Evolutionary conservation across 2,797 vertebrate species (phyloP), one percentile per base, ranked within the genome.

Genomic region (Lepus oiostolus): DNA sequence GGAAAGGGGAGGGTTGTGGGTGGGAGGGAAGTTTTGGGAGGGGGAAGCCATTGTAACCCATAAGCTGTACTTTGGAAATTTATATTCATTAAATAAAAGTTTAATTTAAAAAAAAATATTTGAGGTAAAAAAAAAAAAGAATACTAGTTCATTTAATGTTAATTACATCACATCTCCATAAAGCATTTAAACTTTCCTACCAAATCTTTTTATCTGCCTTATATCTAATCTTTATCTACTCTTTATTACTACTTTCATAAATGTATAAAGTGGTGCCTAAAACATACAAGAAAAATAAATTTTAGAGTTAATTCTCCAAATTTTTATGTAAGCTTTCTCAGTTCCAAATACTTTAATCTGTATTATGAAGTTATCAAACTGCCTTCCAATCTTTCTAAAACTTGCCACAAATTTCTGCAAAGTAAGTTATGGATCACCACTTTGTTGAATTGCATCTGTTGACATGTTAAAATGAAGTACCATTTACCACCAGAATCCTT

Each of bases 251-350:
- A 87, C 32, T 42, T 91, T 91, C 19, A 74, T 65, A 91, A 85
- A 81, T 87, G 30, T 76, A 67, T 6, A 96, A 94, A 85, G 58
- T 4, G 76, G 22, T 74, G 30, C 60, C 93, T 50, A 85, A 95
- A 89, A 77, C 38, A 93, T 47, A 12, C 10, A 84, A 38, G n/a
- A 76, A 90, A 90, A 96, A 74, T 76, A 30, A 93, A 91, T 79
- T 71, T 62, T 60, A 70, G 28, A 38, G 30, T 60, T n/a, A 92
- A 91, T 80, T 85, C 58, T 77, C 24, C 65, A 63, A 85, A 77
- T 63, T 88, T 76, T 85, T 11, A 52, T 88, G 19, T 87, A 62
- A 28, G 92, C 58, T 60, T 67, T 68, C 79, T 84, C 68, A 88
- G 60, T 79, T 93, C 42, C 30, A 38, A 71, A 89, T 91, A 52